Conservation (phyloP, 2,797 vertebrate species). For the Enteromius unitaeniatus region DNA sequence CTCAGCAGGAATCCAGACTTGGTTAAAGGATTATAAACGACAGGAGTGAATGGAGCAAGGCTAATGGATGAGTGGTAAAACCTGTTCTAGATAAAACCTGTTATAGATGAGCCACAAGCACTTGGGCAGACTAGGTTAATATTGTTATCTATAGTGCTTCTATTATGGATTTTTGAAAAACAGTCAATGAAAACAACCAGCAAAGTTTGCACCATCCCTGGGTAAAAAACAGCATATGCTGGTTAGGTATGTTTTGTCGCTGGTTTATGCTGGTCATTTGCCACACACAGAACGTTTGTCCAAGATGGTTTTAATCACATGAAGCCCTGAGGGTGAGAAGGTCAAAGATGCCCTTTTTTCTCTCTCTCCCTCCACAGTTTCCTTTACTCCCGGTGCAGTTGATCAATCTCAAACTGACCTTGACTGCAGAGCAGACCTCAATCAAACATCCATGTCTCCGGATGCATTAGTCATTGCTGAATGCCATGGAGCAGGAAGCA, state of each 20-base stretch:
- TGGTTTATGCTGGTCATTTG: too few species aligned
- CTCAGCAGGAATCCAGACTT: not conserved
- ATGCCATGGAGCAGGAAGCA: not conserved
- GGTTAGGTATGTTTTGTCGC: too few species aligned
- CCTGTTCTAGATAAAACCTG: slow-evolving; percentile 22
- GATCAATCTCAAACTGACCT: slow-evolving; percentile 22
- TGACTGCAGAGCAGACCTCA: slow-evolving; percentile 20
- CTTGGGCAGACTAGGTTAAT: not conserved
- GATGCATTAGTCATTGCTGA: not conserved
- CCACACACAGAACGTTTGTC: not conserved
- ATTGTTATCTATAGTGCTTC: too few species aligned
- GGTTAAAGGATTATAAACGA: slow-evolving; percentile 26
- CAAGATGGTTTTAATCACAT: slow-evolving; percentile 2
- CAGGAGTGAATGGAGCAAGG: slow-evolving; percentile 13
- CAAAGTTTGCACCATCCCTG: too few species aligned
- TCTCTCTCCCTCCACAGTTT: slow-evolving; percentile 6
- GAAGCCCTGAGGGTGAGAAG: not conserved
- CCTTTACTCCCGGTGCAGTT: not conserved
- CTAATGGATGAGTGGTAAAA: slow-evolving; percentile 19
- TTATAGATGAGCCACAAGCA: slow-evolving; percentile 32
- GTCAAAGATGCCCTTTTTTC: not conserved
- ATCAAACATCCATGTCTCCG: not conserved
- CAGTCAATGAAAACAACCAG: too few species aligned
- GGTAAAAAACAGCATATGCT: too few species aligned
- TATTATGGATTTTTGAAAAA: too few species aligned